Base-by-base conservation (phyloP, 2,797 vertebrate species). In the Cirrhinus molitorella region DNA sequence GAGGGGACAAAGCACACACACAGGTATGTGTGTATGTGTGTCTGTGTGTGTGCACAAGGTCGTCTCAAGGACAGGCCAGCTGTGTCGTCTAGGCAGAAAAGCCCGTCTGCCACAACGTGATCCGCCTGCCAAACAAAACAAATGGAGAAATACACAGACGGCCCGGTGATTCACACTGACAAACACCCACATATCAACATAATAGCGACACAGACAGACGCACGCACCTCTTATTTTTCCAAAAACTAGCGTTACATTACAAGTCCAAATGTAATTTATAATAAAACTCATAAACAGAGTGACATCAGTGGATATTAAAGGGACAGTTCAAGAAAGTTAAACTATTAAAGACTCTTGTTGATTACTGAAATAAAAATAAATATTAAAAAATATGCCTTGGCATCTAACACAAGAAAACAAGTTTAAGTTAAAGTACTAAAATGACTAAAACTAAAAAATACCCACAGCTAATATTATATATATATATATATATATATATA, bases 21-120 rank as follows among this genome's bases (percentile, higher is more conserved):
- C 88, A 82, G 89, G 31, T 86, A 77, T 91, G 83, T 88, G 79
- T n/a, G n/a, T n/a, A 34, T 57, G n/a, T 57, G n/a, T 23, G 21
- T 57, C 28, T 91, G 85, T 89, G 80, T 84, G 68, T 45, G 34
- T 84, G 70, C 16, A 49, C 77, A 86, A 81, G 83, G 71, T 49
- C 45, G 2, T 28, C 68, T 75, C 75, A 90, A 85, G 86, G 84
- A 86, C 83, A 85, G 61, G 13, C 25, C 71, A 40, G 63, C 66
- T 86, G 86, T 88, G 84, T 87, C 75, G 78, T 90, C 88, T 88
- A 85, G 81, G 65, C 70, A 78, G 72, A 85, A 49, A 74, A 68
- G 67, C 66, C 75, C 11, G 74, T 83, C 76, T 85, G 72, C 47
- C 72, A 83, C 57, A 76, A 85, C 49, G 49, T 73, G 79, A 87